phyloP scores from a whole-genome alignment of 2,888 invertebrate species.

The Amphimallon solstitiale region DNA sequence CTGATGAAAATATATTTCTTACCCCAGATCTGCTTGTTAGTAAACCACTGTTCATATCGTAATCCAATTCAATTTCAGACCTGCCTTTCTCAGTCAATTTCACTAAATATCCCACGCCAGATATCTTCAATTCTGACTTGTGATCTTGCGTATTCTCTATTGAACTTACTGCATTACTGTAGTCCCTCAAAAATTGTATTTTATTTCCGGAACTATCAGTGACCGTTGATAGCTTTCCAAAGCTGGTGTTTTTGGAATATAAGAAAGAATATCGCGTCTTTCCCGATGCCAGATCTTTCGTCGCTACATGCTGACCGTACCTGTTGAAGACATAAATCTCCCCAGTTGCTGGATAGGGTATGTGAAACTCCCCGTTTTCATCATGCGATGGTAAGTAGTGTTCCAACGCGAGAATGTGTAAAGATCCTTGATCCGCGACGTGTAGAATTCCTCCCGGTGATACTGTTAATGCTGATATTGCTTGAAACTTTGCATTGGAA shows the following conservation, averaged over 20 bases:
- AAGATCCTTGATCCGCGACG: constrained; percentile 92
- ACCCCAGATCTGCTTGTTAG: constrained; percentile 85
- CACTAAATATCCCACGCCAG: constrained; percentile 90
- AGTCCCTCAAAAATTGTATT: constrained; percentile 90
- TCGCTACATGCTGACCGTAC: constrained; percentile 95
- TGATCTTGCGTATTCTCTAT: constrained; percentile 95
- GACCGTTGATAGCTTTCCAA: constrained; percentile 92
- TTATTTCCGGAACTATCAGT: constrained; percentile 94
- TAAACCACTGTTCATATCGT: constrained; percentile 88
- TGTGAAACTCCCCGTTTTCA: constrained; percentile 90
- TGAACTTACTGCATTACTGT: constrained; percentile 91
- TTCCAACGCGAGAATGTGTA: constrained; percentile 85
- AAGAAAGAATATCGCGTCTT: constrained; percentile 94
- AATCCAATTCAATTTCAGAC: constrained; percentile 89
- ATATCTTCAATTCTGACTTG: constrained; percentile 91
- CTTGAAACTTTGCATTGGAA: constrained; percentile 87
- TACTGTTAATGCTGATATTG: constrained; percentile 74
- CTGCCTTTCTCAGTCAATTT: constrained; percentile 89
- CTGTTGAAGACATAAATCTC: constrained; percentile 94
- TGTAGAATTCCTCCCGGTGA: constrained; percentile 96
- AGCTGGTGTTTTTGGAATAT: constrained; percentile 96
- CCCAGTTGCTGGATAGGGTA: constrained; percentile 92
- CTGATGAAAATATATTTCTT: constrained; percentile 55
- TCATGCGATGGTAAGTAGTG: constrained; percentile 89
- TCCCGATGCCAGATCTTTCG: constrained; percentile 94